Base-by-base conservation (phyloP, 2,113 vertebrate genomes). In the Oreotrochilus melanogaster region DNA sequence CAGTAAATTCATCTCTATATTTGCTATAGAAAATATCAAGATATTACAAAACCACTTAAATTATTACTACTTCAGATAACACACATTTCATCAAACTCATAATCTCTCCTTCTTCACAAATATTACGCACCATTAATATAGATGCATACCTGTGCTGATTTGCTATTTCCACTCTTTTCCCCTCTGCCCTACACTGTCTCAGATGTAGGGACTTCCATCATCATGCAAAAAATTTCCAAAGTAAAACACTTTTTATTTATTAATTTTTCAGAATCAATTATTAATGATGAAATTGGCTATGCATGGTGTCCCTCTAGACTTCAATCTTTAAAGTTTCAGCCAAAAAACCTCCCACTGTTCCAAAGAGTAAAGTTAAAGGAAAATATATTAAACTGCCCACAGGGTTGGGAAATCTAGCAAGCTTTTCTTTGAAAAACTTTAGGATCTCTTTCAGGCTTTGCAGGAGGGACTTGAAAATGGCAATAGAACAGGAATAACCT, bases 261-360 rank as follows among this genome's bases (percentile, higher is more conserved):
- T 70, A 60, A 33, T 79, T 82, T 92, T 76, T 66, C 11, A 43
- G 70, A 92, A 86, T 83, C 22, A 93, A 73, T 92, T 86, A 80
- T 58, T 92, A 83, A 86, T 30, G 31, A 78, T 64, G 9, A 66
- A 83, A 37, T 86, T 83, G 42, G 88, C 82, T 87, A 64, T 31
- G 45, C 33, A 47, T 7, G 7, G 0, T 65, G 10, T 78, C 37
- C 56, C 83, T 83, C 47, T 47, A 73, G 94, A 67, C 51, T 83
- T 10, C 17, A 86, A 7, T 62, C 35, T 76, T 62, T 54, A 66
- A 31, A 70, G 71, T 70, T 76, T 28, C 27, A 90, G 78, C 37
- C 78, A 87, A 82, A 96, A 92, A 35, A 8, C 4, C 33, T 92
- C 64, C 33, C 11, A 21, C 25, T 76, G 15, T 86, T 86, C 42